These are phyloP conservation scores for Euphydryas editha DNA, from an alignment of 2,888 invertebrate genomes.

Conservation along the genomic window DNA sequence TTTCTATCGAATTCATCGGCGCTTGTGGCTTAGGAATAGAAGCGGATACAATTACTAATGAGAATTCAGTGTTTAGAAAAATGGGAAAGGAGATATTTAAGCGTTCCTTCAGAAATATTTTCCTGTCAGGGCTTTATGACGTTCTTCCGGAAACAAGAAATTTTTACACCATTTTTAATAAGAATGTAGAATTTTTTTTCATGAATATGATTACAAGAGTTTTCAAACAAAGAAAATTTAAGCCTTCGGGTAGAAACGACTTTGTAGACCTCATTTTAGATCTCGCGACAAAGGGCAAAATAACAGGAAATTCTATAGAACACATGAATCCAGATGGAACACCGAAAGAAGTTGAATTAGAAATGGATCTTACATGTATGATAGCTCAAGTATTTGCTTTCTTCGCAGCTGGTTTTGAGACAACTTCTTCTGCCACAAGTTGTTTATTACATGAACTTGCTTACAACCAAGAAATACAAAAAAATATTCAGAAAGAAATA, in stretches of 20 bases:
- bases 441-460: slow-evolving; percentile 67
- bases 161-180: background rate
- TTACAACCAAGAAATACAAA: slow-evolving; percentile 64
- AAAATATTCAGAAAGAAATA: slow-evolving; percentile 63
- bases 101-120: slow-evolving; percentile 31
- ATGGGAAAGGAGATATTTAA: slow-evolving; percentile 50
- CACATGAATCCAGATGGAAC: slow-evolving; percentile 58
- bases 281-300: slow-evolving; percentile 61
- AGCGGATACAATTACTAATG: slow-evolving; percentile 50
- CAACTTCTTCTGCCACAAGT: slow-evolving; percentile 70
- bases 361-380: slow-evolving; percentile 55
- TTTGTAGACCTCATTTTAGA: slow-evolving; percentile 70
- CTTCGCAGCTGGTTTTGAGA: slow-evolving; percentile 75
- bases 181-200: background rate
- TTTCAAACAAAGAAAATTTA: slow-evolving; percentile 56
- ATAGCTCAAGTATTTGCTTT: slow-evolving; percentile 65
- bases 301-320: slow-evolving; percentile 65
- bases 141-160: background rate
- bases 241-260: slow-evolving; percentile 64
- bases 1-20: slow-evolving; percentile 59
- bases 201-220: background rate
- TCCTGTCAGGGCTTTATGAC: background rate
- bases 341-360: slow-evolving; percentile 48
- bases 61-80: slow-evolving; percentile 53
- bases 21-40: slow-evolving; percentile 59